Percentiles rank a stretch among this genome's conserved stretches.
These are phyloP conservation scores for Rhagoletis pomonella DNA, from an alignment of 1,140 invertebrate genomes.

Conservation along the genomic window DNA sequence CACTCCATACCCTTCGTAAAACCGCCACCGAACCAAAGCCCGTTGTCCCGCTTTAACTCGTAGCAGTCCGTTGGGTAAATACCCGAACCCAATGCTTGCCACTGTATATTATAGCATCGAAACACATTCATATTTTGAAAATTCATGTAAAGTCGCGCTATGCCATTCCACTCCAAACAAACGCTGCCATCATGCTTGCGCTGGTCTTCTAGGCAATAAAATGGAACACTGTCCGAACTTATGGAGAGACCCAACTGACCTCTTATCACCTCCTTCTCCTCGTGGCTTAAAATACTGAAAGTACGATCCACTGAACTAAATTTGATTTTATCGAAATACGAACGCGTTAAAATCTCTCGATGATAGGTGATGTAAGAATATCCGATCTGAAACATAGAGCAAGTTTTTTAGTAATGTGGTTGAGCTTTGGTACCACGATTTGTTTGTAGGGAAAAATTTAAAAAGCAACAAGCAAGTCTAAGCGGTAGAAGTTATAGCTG, in stretches of 20 bases:
- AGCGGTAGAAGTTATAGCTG: no score
- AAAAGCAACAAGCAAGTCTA: no score
- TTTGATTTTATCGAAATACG: slow-evolving; percentile 88
- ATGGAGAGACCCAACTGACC: slow-evolving; percentile 80
- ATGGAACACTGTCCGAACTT: slow-evolving; percentile 78
- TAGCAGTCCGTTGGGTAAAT: slow-evolving; percentile 88
- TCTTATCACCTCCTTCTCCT: slow-evolving; percentile 82
- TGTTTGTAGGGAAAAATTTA: no score
- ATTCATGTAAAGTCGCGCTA: slow-evolving; percentile 83
- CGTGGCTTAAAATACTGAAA: slow-evolving; percentile 83
- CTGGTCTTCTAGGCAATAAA: slow-evolving; percentile 82
- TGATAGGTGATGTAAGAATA: slow-evolving; percentile 89
- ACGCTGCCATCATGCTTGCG: slow-evolving; percentile 77
- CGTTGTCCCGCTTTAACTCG: slow-evolving; percentile 80
- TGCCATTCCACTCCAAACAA: slow-evolving; percentile 88
- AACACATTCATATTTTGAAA: slow-evolving; percentile 77
- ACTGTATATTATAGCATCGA: slow-evolving; percentile 88
- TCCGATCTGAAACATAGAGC: slow-evolving; percentile 75
- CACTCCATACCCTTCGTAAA: slow-evolving; percentile 85
- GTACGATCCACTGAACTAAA: slow-evolving; percentile 86
- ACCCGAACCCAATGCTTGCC: slow-evolving; percentile 81
- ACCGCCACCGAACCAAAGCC: slow-evolving; percentile 89
- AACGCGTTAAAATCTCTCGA: slow-evolving; percentile 85
- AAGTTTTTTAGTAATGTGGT: no score
- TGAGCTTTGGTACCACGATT: no score